Percentiles rank a stretch among this genome's conserved stretches.
These are phyloP conservation scores for Brenthis hecate DNA, from an alignment of 2,888 invertebrate species.

Conservation along the genomic window DNA sequence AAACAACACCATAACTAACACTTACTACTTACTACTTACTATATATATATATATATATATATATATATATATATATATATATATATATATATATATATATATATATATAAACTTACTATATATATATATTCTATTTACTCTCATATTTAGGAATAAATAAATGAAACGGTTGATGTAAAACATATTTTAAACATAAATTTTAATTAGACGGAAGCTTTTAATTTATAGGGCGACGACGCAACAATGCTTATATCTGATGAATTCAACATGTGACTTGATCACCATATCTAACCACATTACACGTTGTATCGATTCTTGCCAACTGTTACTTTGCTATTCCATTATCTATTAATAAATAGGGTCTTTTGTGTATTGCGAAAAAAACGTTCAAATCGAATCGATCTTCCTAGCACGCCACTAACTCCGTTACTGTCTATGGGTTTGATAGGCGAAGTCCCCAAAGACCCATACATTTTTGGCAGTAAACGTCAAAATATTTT, in stretches of 20 bases:
- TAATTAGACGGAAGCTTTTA: conserved; percentile 33
- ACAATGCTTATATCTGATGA: conserved; percentile 39
- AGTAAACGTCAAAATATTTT: conserved; percentile 79
- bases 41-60: too few relatives aligned
- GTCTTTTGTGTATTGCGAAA: conserved; percentile 69
- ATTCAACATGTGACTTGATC: conserved; percentile 78
- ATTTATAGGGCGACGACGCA: conserved; percentile 33
- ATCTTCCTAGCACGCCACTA: conserved; percentile 74
- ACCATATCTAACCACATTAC: conserved; percentile 79
- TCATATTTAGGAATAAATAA: background rate
- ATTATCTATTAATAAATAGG: conserved; percentile 79
- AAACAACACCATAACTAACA: too few relatives aligned
- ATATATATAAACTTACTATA: too few relatives aligned
- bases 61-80: too few relatives aligned
- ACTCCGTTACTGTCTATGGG: conserved; percentile 60
- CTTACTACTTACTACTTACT: too few relatives aligned
- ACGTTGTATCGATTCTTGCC: conserved; percentile 66
- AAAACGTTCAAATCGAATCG: conserved; percentile 81
- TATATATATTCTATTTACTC: too few relatives aligned
- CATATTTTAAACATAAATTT: conserved; percentile 25
- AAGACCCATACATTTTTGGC: conserved; percentile 71
- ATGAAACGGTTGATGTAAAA: background rate
- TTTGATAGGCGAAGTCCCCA: conserved; percentile 66
- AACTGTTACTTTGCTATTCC: conserved; percentile 67
- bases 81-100: too few relatives aligned